Base-by-base conservation (phyloP, 1,140 invertebrate species). In the Orius laevigatus region DNA sequence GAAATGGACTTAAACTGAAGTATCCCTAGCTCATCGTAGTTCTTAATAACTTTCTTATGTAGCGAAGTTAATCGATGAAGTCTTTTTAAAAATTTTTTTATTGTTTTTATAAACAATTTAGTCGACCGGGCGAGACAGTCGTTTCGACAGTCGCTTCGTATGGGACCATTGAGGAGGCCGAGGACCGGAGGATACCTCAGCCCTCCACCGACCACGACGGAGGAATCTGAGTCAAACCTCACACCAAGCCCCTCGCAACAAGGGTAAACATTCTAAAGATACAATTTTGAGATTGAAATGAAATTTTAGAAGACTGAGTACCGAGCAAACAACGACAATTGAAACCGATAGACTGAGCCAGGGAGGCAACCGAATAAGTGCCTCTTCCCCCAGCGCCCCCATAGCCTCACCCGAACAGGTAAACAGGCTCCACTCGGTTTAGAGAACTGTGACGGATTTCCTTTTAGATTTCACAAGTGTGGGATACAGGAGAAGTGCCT, bases 101-200 rank as follows among this genome's bases (percentile, higher is more conserved):
- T 25, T 8, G 3, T 25, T 25, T 25, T 25, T 25, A 25, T 25
- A 4, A 25, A 25, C 3, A 25, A 25, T 63, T 40, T 64, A 80
- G 78, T 81, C 63, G 74, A 76, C 63, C 68, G 77, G 57, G 77
- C 76, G 34, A 64, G 75, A 53, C 75, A 75, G 56, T 78, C 75
- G 31, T 78, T 81, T 59, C 68, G 75, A 34, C 56, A 57, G 39
- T 60, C 59, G 8, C 46, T 60, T 6, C 39, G 59, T 35, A 60
- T 59, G 56, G 54, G 55, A 43, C 55, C 55, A 34, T 50, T 58
- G 35, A 48, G 56, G 9, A 47, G 58, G 8, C 43, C 43, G 2
- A 31, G 43, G 32, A 45, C 43, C 5, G 43, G 20, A 9, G 48
- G 46, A 11, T 45, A 53, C 47, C 50, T 57, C 5, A 56, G 56